These are phyloP conservation scores for Potamilus streckersoni DNA, from an alignment of 1,140 invertebrate species.

Conservation along the genomic window DNA sequence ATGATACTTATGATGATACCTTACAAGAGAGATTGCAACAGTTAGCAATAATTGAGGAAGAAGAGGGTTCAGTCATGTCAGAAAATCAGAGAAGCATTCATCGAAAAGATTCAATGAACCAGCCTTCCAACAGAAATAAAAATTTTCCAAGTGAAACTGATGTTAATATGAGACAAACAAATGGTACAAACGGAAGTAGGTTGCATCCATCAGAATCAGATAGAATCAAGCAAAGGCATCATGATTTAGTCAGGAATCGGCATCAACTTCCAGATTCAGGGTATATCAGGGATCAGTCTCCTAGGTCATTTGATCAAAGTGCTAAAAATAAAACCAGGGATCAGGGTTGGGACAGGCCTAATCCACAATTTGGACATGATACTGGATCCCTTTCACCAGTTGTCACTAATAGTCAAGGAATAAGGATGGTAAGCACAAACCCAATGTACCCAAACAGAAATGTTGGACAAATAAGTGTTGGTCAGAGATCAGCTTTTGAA, in stretches of 20 bases:
- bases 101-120: neutral
- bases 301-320: too few species aligned
- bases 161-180: slow-evolving; percentile 1
- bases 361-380: too few species aligned
- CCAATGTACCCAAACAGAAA: too few species aligned
- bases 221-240: neutral
- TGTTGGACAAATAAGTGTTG: too few species aligned
- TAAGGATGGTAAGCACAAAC: too few species aligned
- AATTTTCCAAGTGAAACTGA: slow-evolving; percentile 4
- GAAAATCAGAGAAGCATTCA: neutral
- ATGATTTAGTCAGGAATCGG: slow-evolving; percentile 8
- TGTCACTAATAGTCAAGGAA: too few species aligned
- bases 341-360: too few species aligned
- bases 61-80: slow-evolving; percentile 14
- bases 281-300: too few species aligned
- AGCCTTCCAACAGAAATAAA: slow-evolving; percentile 8
- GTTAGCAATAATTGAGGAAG: slow-evolving; percentile 52
- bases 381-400: too few species aligned
- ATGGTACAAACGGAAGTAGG: neutral
- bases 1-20: slow-evolving; percentile 43
- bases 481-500: too few species aligned
- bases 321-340: too few species aligned
- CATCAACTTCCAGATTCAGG: neutral
- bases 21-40: slow-evolving; percentile 45
- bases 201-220: neutral